These are phyloP conservation scores for Pardosa pseudoannulata DNA, from an alignment of 2,888 invertebrate species.

Conservation along the genomic window DNA sequence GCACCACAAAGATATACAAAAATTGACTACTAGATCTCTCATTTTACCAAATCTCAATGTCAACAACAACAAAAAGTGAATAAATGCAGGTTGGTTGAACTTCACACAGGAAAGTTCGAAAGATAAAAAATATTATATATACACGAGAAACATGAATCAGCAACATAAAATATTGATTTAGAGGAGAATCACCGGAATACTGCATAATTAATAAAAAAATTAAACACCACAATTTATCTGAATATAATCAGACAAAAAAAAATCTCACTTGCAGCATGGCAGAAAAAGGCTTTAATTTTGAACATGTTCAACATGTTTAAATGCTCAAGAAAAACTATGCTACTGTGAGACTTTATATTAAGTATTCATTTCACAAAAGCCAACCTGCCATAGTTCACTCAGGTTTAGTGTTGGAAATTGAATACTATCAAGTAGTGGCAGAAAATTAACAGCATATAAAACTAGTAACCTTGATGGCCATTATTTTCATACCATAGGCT, in stretches of 20 bases:
- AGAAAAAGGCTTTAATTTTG: neutral
- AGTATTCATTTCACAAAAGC: neutral
- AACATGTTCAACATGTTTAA: conserved; percentile 18
- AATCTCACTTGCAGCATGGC: neutral
- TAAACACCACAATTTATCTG: neutral
- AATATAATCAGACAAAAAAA: neutral
- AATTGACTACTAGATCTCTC: conserved; percentile 25
- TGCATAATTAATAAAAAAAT: neutral
- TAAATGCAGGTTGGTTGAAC: conserved; percentile 20
- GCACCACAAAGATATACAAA: conserved; percentile 31
- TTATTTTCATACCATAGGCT: conserved; percentile 72
- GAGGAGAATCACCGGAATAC: conserved; percentile 21
- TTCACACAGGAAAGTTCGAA: neutral
- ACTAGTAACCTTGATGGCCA: conserved; percentile 66
- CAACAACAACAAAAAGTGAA: conserved; percentile 13
- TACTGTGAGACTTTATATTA: neutral
- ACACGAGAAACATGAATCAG: neutral
- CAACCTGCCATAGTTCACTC: conserved; percentile 9
- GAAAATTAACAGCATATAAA: conserved; percentile 50
- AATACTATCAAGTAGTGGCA: neutral
- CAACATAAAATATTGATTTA: conserved; percentile 13
- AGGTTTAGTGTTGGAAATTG: conserved; percentile 18
- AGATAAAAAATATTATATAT: conserved; percentile 1
- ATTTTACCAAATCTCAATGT: conserved; percentile 10
- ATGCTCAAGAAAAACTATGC: neutral